Percentiles rank a stretch among this genome's conserved stretches.
Conservation (phyloP, 1,140 invertebrate species). For the Zeugodacus cucurbitae region DNA sequence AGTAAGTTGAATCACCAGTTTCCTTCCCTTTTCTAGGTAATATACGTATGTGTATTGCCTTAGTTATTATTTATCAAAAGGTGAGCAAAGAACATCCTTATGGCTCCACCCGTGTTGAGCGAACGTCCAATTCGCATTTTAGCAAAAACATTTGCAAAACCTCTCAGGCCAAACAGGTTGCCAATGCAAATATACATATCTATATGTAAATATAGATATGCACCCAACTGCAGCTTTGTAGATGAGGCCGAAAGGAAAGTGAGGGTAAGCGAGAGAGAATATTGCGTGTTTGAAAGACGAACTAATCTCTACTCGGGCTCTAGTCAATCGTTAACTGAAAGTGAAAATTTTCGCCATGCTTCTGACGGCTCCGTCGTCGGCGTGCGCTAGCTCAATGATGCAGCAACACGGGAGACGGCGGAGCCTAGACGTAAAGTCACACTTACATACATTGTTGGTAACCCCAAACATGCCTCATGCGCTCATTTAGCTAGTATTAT, state of each 20-base stretch:
- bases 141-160: background rate
- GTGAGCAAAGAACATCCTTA: background rate
- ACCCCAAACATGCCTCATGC: background rate
- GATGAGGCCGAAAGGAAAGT: background rate
- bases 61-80: background rate
- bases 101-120: too few relatives aligned
- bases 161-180: background rate
- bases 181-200: background rate
- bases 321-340: slow-evolving; percentile 33
- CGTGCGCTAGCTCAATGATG: background rate
- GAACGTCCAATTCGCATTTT: background rate
- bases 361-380: background rate
- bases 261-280: background rate
- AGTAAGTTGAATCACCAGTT: background rate
- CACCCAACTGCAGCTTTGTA: background rate
- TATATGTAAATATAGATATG: background rate
- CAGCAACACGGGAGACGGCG: background rate
- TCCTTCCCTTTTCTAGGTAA: background rate
- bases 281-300: background rate
- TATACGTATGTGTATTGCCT: background rate
- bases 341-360: slow-evolving; percentile 31
- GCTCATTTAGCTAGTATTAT: background rate
- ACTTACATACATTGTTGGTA: background rate
- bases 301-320: slow-evolving; percentile 9
- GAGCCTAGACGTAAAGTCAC: background rate